Base-by-base conservation (phyloP, 1,140 invertebrate species). In the Eupristina koningsbergeri region DNA sequence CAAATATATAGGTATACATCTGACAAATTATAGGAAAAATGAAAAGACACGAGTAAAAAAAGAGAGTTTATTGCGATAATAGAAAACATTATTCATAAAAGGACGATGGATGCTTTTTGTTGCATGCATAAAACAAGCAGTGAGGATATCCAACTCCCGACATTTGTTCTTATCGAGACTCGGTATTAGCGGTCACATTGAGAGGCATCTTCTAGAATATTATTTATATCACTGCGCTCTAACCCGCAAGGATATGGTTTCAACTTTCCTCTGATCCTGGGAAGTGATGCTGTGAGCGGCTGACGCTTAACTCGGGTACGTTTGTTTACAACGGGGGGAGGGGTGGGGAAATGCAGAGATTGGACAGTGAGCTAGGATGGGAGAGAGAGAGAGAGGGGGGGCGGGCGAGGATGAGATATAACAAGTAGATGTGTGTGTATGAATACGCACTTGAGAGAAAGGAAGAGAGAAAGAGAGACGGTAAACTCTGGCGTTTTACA, bases 401-500 rank as follows among this genome's bases (percentile, higher is more conserved):
- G 17, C 13, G 47, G 17, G 13, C 9, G 2, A 50, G 8, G 64
- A 85, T 45, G n/a, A 69, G 47, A 36, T 76, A 76, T 19, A 36
- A 36, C 1, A 19, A 19, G 67, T 39, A 26, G 7, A 19, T 71
- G 26, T 41, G 34, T 41, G 36, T 41, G 41, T 47, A 29, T 29
- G n/a, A 7, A 26, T 36, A 34, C 9, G 11, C 15, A 17, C 13
- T 50, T 50, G 63, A 22, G 19, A 58, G 0, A 58, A 19, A 29
- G n/a, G 11, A 22, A 83, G 76, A 84, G 39, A 86, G 81, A 58
- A 75, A 78, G 39, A 69, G 71, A 81, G 50, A 29, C 61, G 58
- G 39, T 22, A 79, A 80, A 86, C 85, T 84, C 87, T 85, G 87
- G 89, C 91, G 91, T 91, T 92, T 92, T 92, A 92, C 92, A 92